Conservation (phyloP, 1,140 invertebrate species). For the Amphibalanus amphitrite region DNA sequence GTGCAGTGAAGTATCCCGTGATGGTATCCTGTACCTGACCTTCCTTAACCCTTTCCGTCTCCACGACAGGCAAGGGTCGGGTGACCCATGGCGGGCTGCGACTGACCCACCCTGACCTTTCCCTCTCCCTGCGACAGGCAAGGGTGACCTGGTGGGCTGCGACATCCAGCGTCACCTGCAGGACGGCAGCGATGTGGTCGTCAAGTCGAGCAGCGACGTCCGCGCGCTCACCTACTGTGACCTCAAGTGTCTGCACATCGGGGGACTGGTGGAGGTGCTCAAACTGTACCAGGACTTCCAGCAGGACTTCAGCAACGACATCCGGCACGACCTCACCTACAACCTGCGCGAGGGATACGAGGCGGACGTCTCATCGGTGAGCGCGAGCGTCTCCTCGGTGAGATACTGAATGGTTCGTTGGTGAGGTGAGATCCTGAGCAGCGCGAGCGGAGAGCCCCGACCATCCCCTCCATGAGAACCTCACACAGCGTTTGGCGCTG, state of each 20-base stretch:
- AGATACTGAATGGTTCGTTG: too few species aligned
- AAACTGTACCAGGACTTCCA: conserved; percentile 85
- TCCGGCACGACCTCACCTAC: conserved; percentile 87
- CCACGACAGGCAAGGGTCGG: too few species aligned
- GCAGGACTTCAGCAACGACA: conserved; percentile 78
- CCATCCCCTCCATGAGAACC: too few species aligned
- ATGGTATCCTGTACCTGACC: too few species aligned
- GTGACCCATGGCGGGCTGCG: too few species aligned
- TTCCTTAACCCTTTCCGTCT: too few species aligned
- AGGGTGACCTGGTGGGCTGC: conserved; percentile 88
- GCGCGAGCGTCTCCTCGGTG: too few species aligned
- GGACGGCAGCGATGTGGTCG: conserved; percentile 46
- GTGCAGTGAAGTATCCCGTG: too few species aligned
- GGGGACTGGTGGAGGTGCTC: conserved; percentile 73
- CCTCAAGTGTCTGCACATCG: conserved; percentile 81
- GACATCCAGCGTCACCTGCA: conserved; percentile 45
- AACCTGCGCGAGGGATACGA: conserved; percentile 86
- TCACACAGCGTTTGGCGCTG: too few species aligned
- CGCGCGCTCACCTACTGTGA: conserved; percentile 89
- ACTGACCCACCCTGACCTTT: not conserved
- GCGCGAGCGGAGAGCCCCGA: too few species aligned
- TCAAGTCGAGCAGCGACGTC: conserved; percentile 86
- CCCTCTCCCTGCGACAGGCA: conserved; percentile 40
- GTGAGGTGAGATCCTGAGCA: too few species aligned
- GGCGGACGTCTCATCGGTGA: not conserved